Evolutionary conservation across 2,888 invertebrate genomes (phyloP).

Genomic region (Hipparchia sbordonii): DNA sequence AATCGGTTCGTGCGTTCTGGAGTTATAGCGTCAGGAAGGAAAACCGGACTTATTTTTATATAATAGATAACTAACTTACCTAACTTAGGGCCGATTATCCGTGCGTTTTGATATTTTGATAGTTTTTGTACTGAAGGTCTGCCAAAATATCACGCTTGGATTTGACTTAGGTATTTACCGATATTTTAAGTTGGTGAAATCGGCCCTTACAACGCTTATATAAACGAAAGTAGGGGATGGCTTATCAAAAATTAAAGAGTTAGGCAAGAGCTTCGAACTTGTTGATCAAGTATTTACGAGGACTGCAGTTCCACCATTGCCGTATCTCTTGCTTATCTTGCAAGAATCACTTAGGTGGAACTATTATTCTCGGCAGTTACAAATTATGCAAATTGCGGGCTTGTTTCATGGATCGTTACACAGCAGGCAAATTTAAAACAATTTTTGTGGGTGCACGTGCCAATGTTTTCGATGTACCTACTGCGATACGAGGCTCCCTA

Average conservation of each 20-base stretch:
- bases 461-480: slow-evolving; percentile 56
- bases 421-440: slow-evolving; percentile 57
- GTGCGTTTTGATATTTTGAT: no score
- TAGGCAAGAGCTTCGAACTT: slow-evolving; percentile 24
- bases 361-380: slow-evolving; percentile 41
- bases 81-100: no score
- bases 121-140: no score
- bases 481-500: slow-evolving; percentile 41
- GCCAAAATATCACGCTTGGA: no score
- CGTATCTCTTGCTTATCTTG: slow-evolving; percentile 38
- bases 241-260: slow-evolving; percentile 16
- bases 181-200: not conserved
- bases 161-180: no score
- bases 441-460: slow-evolving; percentile 59
- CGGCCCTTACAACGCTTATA: no score
- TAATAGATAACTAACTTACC: no score
- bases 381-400: slow-evolving; percentile 52
- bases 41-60: no score
- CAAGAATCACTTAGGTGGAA: slow-evolving; percentile 41
- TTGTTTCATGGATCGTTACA: slow-evolving; percentile 45
- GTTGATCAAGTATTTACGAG: slow-evolving; percentile 35
- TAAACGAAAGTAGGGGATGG: not conserved
- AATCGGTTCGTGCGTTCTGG: no score
- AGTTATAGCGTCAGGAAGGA: no score
- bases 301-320: slow-evolving; percentile 24